Base-by-base conservation (phyloP, 2,888 invertebrate genomes). In the Thumatha senex region DNA sequence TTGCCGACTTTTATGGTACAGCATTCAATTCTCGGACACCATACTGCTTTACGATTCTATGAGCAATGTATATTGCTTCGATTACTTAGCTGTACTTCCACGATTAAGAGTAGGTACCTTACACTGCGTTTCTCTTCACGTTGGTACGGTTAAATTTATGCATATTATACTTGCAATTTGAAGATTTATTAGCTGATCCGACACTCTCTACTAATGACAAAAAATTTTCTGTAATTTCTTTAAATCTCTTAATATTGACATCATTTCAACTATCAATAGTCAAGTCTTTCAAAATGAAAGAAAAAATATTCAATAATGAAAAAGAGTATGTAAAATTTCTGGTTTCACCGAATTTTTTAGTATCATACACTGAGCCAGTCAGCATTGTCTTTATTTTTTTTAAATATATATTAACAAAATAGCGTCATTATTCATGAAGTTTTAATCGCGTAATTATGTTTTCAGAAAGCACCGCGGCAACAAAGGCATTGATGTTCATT, bases 1-100 rank as follows among this genome's bases (percentile, higher is more conserved):
- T 58, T 60, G 67, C 48, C 43, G 55, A 60, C 68, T 61, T 69
- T 75, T 78, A 77, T 75, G 79, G 72, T 46, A 71, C 38, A 62
- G 67, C 66, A 72, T 73, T 71, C 67, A 62, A 61, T 60, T 63
- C 62, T 70, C 61, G 59, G 54, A 49, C 68, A 55, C 63, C 73
- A 77, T 80, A 48, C 70, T 54, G 63, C 74, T 76, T 81, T 79
- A 74, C 52, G 73, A 80, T 78, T 79, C 80, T 70, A 69, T 61
- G 63, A 60, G 73, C 78, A 72, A 71, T 69, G 68, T 68, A 63
- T 59, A 65, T 70, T 67, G 62, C 58, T 48, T 60, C 58, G 46
- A 64, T 62, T 56, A 51, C 56, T 51, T 68, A 61, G 59, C 61
- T 53, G 61, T 65, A 65, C 48, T 51, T 55, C 51, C 48, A 50